Percentiles rank a stretch among this genome's conserved stretches.
Evolutionary conservation across 1,140 invertebrate genomes (phyloP).

Genomic region (Cyclina sinensis): DNA sequence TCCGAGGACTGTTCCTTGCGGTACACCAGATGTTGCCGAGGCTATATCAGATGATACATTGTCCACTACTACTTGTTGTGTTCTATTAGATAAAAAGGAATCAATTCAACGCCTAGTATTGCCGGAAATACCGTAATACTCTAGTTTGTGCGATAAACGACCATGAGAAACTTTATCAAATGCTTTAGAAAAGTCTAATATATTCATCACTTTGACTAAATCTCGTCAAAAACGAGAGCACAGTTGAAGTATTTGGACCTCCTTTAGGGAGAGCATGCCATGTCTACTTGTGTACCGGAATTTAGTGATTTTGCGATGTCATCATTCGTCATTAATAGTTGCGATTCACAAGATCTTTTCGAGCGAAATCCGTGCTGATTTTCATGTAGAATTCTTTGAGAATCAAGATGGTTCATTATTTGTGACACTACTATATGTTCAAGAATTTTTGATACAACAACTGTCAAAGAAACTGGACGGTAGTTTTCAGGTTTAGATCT

Average conservation of each 20-base stretch:
- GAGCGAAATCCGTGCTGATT: constrained; percentile 36
- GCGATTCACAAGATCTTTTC: constrained; percentile 40
- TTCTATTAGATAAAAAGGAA: constrained; percentile 38
- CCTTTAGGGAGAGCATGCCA: no score
- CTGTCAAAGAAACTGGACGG: neutral
- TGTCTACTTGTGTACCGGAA: no score
- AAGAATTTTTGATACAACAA: constrained; percentile 7
- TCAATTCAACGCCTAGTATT: constrained; percentile 47
- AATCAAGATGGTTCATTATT: constrained; percentile 28
- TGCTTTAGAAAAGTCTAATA: constrained; percentile 68
- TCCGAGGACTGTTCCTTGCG: no score
- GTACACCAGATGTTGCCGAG: constrained; percentile 34
- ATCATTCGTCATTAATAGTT: constrained; percentile 35
- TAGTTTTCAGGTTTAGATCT: neutral
- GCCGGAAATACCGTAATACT: constrained; percentile 41
- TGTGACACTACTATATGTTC: constrained; percentile 42
- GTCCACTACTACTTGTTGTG: constrained; percentile 46
- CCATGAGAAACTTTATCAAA: constrained; percentile 68
- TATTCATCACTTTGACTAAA: no score
- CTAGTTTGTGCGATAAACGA: constrained; percentile 36
- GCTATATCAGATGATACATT: neutral
- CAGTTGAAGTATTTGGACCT: no score
- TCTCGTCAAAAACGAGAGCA: no score
- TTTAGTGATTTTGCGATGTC: constrained; percentile 18
- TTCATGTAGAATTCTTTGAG: constrained; percentile 30